Percentiles rank a stretch among this genome's conserved stretches.
Evolutionary conservation across 2,113 vertebrate genomes (phyloP).

Genomic region (Pachycephala philippinensis): DNA sequence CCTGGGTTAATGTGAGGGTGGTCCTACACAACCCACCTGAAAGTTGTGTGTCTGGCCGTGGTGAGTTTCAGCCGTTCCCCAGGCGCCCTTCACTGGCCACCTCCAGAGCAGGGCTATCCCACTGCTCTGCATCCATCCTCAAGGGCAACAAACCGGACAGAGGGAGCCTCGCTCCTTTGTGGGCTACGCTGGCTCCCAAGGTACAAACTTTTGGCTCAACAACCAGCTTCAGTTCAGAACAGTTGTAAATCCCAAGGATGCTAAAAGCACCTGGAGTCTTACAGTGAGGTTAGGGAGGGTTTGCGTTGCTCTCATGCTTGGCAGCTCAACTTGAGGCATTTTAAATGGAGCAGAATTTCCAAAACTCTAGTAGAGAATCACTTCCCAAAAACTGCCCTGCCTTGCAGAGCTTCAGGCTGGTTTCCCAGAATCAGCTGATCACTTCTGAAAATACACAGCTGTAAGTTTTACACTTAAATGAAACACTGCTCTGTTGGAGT

Average conservation of each 20-base stretch:
- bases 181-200: not conserved
- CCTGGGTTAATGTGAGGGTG: not conserved
- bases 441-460: not conserved
- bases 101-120: not conserved
- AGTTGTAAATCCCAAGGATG: not conserved
- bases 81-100: not conserved
- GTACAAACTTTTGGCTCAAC: not conserved
- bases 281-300: not conserved
- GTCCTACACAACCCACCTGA: not conserved
- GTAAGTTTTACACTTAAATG: not conserved
- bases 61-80: not conserved
- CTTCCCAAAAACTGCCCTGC: not conserved
- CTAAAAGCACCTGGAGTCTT: not conserved
- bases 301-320: not conserved
- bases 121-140: accelerated
- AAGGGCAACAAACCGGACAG: accelerated
- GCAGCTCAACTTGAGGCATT: not conserved
- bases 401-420: not conserved
- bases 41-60: accelerated
- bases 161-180: accelerated
- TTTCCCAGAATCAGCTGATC: not conserved
- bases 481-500: not conserved
- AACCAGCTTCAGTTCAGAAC: not conserved
- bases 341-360: not conserved
- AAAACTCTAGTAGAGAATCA: not conserved